A percentile compares a stretch with the other conserved stretches of the same genome.
These are phyloP conservation scores for Podocnemis expansa DNA, from an alignment of 2,113 vertebrate species.

Conservation along the genomic window DNA sequence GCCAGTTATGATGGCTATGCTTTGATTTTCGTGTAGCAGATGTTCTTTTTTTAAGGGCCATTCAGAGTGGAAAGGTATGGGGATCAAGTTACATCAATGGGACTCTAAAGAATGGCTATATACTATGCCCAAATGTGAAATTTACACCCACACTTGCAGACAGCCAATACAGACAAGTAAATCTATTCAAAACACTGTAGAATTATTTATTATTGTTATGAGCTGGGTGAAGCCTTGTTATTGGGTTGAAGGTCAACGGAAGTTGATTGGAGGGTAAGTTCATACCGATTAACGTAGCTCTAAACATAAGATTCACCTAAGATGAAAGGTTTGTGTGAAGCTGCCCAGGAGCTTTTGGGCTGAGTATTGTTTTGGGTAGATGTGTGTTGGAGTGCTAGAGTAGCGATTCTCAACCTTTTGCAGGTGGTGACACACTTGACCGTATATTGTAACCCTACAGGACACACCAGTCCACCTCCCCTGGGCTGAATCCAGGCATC, in stretches of 20 bases:
- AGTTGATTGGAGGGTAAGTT: no score
- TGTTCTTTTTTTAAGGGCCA: conserved; percentile 22
- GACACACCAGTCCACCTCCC: no score
- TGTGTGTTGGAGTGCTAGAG: no score
- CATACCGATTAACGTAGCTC: no score
- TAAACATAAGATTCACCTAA: no score
- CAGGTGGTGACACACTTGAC: no score
- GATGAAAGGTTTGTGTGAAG: no score
- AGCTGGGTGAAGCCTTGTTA: fast-evolving
- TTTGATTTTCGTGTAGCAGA: conserved; percentile 11
- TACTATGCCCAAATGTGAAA: conserved; percentile 53
- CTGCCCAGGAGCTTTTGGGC: no score
- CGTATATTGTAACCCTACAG: no score
- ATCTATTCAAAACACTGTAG: background rate
- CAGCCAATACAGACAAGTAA: background rate
- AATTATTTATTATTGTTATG: background rate
- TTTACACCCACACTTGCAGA: background rate
- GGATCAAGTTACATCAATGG: conserved; percentile 50
- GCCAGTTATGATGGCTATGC: background rate
- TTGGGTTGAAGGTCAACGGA: background rate
- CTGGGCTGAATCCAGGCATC: no score
- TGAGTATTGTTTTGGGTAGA: no score
- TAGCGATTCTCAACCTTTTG: no score
- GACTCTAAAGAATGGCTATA: conserved; percentile 21
- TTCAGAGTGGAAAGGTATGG: conserved; percentile 18